Conservation (phyloP, 2,797 vertebrate species). For the Potorous gilbertii region DNA sequence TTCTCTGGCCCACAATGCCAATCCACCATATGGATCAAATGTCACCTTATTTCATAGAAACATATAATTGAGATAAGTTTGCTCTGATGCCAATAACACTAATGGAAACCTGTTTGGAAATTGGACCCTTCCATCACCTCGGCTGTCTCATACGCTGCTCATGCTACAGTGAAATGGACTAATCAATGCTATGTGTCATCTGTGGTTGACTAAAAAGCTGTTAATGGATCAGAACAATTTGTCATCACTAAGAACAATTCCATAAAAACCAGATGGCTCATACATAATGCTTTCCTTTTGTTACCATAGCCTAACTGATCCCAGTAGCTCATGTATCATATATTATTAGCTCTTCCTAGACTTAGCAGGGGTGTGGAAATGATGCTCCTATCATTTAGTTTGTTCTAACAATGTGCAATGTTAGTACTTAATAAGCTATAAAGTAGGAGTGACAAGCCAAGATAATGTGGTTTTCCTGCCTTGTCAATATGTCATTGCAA, state of each 20-base stretch:
- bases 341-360: background rate
- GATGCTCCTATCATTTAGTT: background rate
- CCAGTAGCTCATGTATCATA: background rate
- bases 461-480: constrained; percentile 69
- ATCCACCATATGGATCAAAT: constrained; percentile 34
- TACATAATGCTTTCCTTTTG: background rate
- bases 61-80: background rate
- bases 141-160: background rate
- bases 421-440: background rate
- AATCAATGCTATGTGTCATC: background rate
- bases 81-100: constrained; percentile 21
- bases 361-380: background rate
- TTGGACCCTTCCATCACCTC: background rate
- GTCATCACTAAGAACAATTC: background rate
- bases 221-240: background rate
- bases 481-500: constrained; percentile 69
- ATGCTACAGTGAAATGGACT: background rate
- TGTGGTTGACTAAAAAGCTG: background rate
- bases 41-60: constrained; percentile 45
- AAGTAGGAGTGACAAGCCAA: constrained; percentile 51
- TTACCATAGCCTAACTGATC: background rate
- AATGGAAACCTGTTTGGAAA: background rate
- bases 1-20: constrained; percentile 46
- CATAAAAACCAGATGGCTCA: background rate
- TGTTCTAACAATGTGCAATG: background rate